Evolutionary conservation across 1,140 invertebrate species (phyloP), one percentile per base, ranked within the genome.

Genomic region (Lepidurus apus): DNA sequence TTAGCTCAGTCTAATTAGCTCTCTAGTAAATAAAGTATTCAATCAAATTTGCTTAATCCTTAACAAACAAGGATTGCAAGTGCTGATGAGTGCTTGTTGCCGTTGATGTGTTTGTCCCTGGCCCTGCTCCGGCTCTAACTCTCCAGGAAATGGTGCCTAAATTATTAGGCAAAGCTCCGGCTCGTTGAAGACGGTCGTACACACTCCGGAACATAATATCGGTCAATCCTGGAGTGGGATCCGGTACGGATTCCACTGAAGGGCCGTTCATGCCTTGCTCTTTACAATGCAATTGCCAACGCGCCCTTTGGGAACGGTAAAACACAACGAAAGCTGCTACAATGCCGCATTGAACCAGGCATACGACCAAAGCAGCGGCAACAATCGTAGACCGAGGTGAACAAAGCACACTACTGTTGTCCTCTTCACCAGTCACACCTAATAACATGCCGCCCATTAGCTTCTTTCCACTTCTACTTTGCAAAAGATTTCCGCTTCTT

Each of bases 211-310:
- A 83, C 75, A 82, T 82, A 21, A 83, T 82, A 81, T 83, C 82
- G 21, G 82, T 77, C 21, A 44, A 78, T 74, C 74, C 79, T 74
- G 77, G 80, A 81, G 89, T 89, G 87, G 83, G 17, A 47, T 43
- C 7, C 44, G 78, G 45, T 77, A 75, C 10, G 78, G 79, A 26
- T 42, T 74, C 7, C 74, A 76, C 47, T 4, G 34, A 34, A 77
- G 80, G 42, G 21, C 8, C n/a, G 42, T 74, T 42, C 17, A 79
- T 34, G 45, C 80, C 80, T 24, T 80, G 77, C 24, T 78, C 42
- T 34, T 80, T 81, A 11, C 42, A 77, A 21, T 74, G 47, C 74
- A 82, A 82, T 7, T 74, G 74, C 83, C 83, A 83, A 10, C 81
- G 77, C 42, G 81, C 81, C 73, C 82, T 80, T 53, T 83, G 83